A percentile compares a stretch with the other conserved stretches of the same genome.
phyloP scores from a whole-genome alignment of 2,888 invertebrate species.

The Cecidostiba fungosa region DNA sequence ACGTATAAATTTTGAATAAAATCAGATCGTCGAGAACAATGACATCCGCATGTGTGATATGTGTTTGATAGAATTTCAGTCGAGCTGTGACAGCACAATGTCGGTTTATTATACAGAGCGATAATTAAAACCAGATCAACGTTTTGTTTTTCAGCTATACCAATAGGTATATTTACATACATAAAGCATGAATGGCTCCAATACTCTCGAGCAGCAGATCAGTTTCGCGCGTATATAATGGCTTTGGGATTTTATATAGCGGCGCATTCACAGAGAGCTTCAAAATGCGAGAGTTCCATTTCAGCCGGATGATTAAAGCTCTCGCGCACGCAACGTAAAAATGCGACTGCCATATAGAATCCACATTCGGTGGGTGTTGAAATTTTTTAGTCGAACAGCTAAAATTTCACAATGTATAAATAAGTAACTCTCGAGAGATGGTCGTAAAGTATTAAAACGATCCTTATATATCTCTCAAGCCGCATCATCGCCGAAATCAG shows the following conservation, averaged over 20 bases:
- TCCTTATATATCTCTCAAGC: no score
- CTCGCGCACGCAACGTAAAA: neutral
- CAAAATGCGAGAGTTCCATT: neutral
- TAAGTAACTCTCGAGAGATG: no score
- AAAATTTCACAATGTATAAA: no score
- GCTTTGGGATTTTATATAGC: neutral
- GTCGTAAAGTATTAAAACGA: no score
- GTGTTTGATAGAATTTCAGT: neutral
- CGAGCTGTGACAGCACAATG: neutral
- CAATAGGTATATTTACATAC: slow-evolving; percentile 3
- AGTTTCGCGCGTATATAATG: slow-evolving; percentile 10
- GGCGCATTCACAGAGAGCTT: neutral
- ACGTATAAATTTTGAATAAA: no score
- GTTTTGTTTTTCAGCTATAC: slow-evolving; percentile 9
- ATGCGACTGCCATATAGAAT: neutral
- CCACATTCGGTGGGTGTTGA: neutral
- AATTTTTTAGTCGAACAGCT: neutral
- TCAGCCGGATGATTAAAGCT: slow-evolving; percentile 2
- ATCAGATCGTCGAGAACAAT: no score
- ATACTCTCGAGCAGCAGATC: neutral
- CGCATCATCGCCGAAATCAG: no score
- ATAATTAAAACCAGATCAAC: slow-evolving; percentile 2
- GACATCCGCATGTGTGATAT: no score
- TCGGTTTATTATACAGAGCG: neutral
- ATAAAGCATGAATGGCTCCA: neutral